These are phyloP conservation scores for Paralvinella palmiformis DNA, from an alignment of 1,140 invertebrate genomes.

Conservation along the genomic window DNA sequence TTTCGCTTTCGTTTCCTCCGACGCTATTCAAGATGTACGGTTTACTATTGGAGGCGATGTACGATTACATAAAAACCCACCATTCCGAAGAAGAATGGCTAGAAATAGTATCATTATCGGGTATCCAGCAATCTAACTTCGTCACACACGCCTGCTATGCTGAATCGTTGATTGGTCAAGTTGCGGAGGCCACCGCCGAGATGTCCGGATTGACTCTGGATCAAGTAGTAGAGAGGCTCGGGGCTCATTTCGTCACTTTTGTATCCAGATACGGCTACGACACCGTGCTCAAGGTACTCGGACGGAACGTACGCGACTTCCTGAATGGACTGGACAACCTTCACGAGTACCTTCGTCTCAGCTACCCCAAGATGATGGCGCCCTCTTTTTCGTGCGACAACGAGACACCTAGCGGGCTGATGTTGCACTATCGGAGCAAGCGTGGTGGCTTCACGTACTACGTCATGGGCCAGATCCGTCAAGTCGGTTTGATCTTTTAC, in stretches of 20 bases:
- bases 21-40: too few species aligned
- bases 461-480: constrained; percentile 83
- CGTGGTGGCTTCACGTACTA: constrained; percentile 86
- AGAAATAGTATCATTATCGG: too few species aligned
- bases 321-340: constrained; percentile 86
- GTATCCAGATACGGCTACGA: neutral
- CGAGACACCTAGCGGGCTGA: constrained; percentile 64
- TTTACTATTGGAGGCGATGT: too few species aligned
- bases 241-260: constrained; percentile 68
- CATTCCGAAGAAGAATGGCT: too few species aligned
- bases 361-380: constrained; percentile 81
- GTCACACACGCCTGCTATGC: constrained; percentile 78
- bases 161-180: constrained; percentile 67
- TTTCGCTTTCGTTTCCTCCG: too few species aligned
- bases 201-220: constrained; percentile 55
- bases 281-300: constrained; percentile 59
- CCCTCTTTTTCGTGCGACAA: constrained; percentile 92
- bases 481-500: constrained; percentile 68
- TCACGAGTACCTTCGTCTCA: constrained; percentile 77
- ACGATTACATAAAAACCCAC: too few species aligned
- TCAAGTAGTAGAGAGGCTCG: constrained; percentile 77
- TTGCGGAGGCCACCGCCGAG: constrained; percentile 58
- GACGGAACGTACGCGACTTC: constrained; percentile 86
- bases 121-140: constrained; percentile 74
- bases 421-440: constrained; percentile 77